Evolutionary conservation across 2,113 vertebrate genomes (phyloP).

Genomic region (Acrocephalus kingi): DNA sequence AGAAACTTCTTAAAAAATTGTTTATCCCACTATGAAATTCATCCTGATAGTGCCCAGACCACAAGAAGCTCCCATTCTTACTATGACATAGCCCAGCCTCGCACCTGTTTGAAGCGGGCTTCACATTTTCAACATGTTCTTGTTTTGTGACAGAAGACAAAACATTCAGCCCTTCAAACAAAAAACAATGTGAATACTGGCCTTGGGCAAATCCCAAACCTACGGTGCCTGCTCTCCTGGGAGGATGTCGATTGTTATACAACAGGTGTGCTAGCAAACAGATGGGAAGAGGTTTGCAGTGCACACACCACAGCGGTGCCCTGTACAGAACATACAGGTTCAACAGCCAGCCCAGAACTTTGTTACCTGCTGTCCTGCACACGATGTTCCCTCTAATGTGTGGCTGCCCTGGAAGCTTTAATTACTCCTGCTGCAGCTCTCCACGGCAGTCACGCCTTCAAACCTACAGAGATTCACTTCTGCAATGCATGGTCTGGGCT

Average conservation of each 20-base stretch:
- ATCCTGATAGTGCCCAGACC: not conserved
- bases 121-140: not conserved
- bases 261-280: not conserved
- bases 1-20: not conserved
- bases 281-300: not conserved
- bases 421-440: not conserved
- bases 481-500: not conserved
- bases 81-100: not conserved
- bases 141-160: not conserved
- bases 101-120: not conserved
- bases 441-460: not conserved
- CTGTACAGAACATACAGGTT: not conserved
- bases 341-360: not conserved
- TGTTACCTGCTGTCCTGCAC: not conserved
- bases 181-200: not conserved
- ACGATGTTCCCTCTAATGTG: rapidly evolving
- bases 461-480: not conserved
- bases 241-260: not conserved
- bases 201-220: not conserved
- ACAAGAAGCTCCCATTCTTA: not conserved
- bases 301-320: not conserved
- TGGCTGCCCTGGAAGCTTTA: not conserved
- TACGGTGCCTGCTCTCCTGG: not conserved
- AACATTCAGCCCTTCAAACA: not conserved
- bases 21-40: not conserved